Percentiles rank a stretch among this genome's conserved stretches.
phyloP scores from a whole-genome alignment of 2,797 vertebrate genomes.

The Protosalanx chinensis region DNA sequence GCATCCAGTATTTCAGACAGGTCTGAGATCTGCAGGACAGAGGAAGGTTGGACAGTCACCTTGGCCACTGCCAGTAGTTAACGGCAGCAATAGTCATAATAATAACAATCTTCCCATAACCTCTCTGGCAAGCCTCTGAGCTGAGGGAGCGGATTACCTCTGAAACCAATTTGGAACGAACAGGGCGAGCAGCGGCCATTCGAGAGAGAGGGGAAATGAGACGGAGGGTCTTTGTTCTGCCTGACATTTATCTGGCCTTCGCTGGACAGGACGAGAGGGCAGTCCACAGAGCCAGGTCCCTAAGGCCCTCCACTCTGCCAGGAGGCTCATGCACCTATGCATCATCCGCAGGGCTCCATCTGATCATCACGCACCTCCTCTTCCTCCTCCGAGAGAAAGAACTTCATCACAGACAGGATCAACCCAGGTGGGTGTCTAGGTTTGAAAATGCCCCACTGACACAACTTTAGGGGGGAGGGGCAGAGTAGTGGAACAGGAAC shows the following conservation, averaged over 20 bases:
- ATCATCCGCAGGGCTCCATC: not conserved
- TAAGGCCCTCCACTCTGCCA: conserved; percentile 37
- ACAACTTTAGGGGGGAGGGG: no score
- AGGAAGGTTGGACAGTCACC: not conserved
- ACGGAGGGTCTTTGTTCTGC: conserved; percentile 47
- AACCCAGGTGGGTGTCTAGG: not conserved
- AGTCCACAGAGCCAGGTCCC: conserved; percentile 33
- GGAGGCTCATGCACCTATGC: conserved; percentile 49
- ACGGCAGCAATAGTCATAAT: conserved; percentile 36
- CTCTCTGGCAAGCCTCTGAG: conserved; percentile 25
- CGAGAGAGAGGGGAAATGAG: conserved; percentile 39
- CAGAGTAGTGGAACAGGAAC: no score
- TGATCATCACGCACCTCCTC: no score
- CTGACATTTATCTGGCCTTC: conserved; percentile 49
- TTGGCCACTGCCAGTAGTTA: not conserved
- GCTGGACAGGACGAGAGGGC: conserved; percentile 6
- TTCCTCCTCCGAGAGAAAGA: conserved; percentile 6
- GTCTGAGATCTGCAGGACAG: not conserved
- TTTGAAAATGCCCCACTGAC: no score
- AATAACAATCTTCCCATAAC: conserved; percentile 44
- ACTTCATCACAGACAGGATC: conserved; percentile 19
- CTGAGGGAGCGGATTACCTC: conserved; percentile 47
- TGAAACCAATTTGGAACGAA: conserved; percentile 43
- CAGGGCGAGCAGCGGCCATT: conserved; percentile 5
- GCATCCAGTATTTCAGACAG: no score